phyloP scores from a whole-genome alignment of 1,140 invertebrate species.

The Trichonephila clavipes region DNA sequence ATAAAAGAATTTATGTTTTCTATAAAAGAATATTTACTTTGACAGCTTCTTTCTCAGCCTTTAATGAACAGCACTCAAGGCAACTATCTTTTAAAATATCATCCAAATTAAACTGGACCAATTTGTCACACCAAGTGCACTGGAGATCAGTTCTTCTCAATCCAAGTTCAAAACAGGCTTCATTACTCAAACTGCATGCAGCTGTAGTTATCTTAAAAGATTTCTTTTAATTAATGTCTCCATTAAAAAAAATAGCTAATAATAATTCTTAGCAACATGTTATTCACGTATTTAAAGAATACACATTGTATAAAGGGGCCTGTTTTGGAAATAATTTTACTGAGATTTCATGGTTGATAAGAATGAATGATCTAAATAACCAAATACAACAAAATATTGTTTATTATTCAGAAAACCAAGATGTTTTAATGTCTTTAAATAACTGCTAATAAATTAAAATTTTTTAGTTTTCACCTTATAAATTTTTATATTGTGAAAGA shows the following conservation, averaged over 20 bases:
- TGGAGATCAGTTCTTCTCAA: conserved; percentile 92
- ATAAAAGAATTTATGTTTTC: neutral
- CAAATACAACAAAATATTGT: too few relatives aligned
- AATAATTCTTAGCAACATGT: neutral
- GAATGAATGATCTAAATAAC: too few relatives aligned
- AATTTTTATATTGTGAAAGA: too few relatives aligned
- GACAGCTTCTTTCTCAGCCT: conserved; percentile 79
- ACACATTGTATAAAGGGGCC: too few relatives aligned
- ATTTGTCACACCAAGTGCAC: conserved; percentile 93
- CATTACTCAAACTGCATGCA: conserved; percentile 85
- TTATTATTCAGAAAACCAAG: too few relatives aligned
- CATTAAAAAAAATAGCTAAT: too few relatives aligned
- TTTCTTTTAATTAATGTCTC: too few relatives aligned
- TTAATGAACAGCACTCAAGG: conserved; percentile 85
- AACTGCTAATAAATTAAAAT: too few relatives aligned
- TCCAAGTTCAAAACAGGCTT: conserved; percentile 92
- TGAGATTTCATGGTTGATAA: too few relatives aligned
- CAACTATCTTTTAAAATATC: conserved; percentile 87
- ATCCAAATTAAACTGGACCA: conserved; percentile 89
- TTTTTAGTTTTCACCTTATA: too few relatives aligned
- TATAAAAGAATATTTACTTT: conserved; percentile 78
- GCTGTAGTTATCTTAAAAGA: conserved; percentile 57
- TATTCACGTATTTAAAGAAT: neutral
- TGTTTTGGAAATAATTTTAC: too few relatives aligned
- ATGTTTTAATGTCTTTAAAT: too few relatives aligned